phyloP scores from a whole-genome alignment of 2,797 vertebrate species.

The Huso huso region DNA sequence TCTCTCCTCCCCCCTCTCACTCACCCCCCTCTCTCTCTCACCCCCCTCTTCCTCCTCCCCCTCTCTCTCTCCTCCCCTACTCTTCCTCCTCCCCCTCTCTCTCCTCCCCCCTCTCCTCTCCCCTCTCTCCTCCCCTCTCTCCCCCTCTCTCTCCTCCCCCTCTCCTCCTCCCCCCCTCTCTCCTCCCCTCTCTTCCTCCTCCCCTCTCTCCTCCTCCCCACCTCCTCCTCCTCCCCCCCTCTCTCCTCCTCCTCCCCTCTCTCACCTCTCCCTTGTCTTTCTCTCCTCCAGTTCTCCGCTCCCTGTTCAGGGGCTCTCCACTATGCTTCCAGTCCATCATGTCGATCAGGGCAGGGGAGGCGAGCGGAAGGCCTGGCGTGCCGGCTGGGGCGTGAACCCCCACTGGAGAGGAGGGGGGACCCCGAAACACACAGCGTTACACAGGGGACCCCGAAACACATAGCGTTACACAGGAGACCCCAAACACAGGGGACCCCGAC shows the following conservation, averaged over 20 bases:
- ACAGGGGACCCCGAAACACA: too few species aligned
- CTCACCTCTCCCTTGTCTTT: neutral
- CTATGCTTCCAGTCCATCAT: slow-evolving; percentile 84
- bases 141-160: too few species aligned
- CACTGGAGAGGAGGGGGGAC: slow-evolving; percentile 41
- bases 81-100: too few species aligned
- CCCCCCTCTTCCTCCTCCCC: too few species aligned
- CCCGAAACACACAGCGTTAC: too few species aligned
- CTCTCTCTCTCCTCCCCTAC: neutral
- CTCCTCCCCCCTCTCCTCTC: too few species aligned
- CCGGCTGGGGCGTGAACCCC: slow-evolving; percentile 71
- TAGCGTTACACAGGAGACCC: too few species aligned
- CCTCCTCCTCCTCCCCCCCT: neutral
- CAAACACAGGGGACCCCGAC: too few species aligned
- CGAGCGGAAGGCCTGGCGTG: slow-evolving; percentile 67
- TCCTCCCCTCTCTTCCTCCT: neutral
- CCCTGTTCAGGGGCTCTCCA: slow-evolving; percentile 2
- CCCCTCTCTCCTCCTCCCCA: neutral
- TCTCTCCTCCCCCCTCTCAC: neutral
- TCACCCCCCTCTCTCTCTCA: neutral
- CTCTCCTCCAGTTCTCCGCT: slow-evolving; percentile 9
- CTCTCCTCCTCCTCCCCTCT: neutral
- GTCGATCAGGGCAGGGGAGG: slow-evolving; percentile 77
- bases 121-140: too few species aligned
- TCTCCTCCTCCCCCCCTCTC: neutral